Evolutionary conservation across 1,140 invertebrate species (phyloP).

Genomic region (Lepidotrigona ventralis): DNA sequence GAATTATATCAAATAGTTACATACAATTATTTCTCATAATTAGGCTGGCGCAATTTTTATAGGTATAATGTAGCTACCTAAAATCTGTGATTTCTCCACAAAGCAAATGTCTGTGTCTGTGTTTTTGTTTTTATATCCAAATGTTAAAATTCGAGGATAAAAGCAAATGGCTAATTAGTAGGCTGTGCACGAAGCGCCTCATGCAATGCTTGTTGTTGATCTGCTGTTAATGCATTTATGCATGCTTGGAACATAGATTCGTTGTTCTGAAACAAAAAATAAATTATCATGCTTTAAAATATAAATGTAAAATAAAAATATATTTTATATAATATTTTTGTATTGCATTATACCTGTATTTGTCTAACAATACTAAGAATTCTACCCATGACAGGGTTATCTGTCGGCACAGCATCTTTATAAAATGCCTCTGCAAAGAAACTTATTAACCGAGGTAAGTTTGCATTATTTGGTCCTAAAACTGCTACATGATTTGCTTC

Average conservation of each 20-base stretch:
- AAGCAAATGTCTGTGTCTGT: conserved; percentile 51
- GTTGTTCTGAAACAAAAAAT: conserved; percentile 83
- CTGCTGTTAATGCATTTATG: conserved; percentile 85
- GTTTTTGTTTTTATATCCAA: conserved; percentile 57
- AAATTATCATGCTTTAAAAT: neutral
- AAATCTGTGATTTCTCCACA: conserved; percentile 65
- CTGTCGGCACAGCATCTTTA: conserved; percentile 88
- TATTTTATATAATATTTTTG: neutral
- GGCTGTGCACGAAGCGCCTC: conserved; percentile 81
- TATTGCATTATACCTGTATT: conserved; percentile 83
- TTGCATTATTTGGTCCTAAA: conserved; percentile 91
- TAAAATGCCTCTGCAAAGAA: conserved; percentile 94
- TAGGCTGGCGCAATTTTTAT: conserved; percentile 68
- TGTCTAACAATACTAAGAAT: conserved; percentile 89
- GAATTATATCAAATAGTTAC: conserved; percentile 65
- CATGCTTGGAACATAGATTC: conserved; percentile 91
- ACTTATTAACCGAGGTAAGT: conserved; percentile 92
- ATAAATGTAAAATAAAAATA: neutral
- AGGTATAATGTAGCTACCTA: conserved; percentile 73
- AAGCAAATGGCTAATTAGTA: conserved; percentile 62
- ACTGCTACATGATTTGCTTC: conserved; percentile 94
- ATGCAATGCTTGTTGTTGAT: conserved; percentile 91
- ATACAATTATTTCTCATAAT: conserved; percentile 57
- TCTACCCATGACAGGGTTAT: conserved; percentile 83
- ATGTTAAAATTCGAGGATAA: conserved; percentile 57